A percentile compares a stretch with the other conserved stretches of the same genome.
Conservation (phyloP, 2,797 vertebrate species). For the Leptatherina wallacei region DNA sequence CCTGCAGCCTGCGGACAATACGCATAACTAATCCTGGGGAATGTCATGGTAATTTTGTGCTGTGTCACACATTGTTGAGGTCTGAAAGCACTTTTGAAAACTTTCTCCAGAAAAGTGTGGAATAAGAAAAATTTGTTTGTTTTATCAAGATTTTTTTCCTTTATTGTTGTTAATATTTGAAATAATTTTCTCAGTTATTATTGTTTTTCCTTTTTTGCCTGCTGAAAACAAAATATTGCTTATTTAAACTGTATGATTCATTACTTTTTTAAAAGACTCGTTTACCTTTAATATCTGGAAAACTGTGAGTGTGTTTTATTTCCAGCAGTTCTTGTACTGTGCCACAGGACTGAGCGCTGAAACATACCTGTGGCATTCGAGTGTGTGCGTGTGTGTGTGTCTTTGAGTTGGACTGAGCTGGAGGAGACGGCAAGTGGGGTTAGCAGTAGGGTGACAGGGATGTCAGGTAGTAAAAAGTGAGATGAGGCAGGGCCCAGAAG, state of each 20-base stretch:
- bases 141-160: not conserved
- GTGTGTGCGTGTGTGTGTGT: conserved; percentile 22
- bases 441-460: conserved; percentile 78
- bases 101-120: conserved; percentile 2
- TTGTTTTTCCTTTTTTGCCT: not conserved
- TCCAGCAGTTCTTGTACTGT: conserved; percentile 9
- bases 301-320: conserved; percentile 2
- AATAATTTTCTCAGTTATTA: not conserved
- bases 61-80: conserved; percentile 37
- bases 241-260: not conserved
- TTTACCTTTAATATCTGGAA: not conserved
- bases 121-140: not conserved
- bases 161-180: not conserved
- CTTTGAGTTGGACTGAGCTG: conserved; percentile 38
- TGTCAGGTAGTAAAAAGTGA: conserved; percentile 83
- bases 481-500: conserved; percentile 75
- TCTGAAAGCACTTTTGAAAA: conserved; percentile 32
- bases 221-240: not conserved
- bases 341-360: conserved; percentile 11
- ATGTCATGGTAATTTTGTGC: conserved; percentile 55
- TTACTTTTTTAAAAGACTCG: not conserved
- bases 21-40: conserved; percentile 71
- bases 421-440: conserved; percentile 48
- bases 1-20: conserved; percentile 72
- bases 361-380: conserved; percentile 59